A percentile compares a stretch with the other conserved stretches of the same genome.
Evolutionary conservation across 2,113 vertebrate genomes (phyloP).

Genomic region (Aegotheles bennettii): DNA sequence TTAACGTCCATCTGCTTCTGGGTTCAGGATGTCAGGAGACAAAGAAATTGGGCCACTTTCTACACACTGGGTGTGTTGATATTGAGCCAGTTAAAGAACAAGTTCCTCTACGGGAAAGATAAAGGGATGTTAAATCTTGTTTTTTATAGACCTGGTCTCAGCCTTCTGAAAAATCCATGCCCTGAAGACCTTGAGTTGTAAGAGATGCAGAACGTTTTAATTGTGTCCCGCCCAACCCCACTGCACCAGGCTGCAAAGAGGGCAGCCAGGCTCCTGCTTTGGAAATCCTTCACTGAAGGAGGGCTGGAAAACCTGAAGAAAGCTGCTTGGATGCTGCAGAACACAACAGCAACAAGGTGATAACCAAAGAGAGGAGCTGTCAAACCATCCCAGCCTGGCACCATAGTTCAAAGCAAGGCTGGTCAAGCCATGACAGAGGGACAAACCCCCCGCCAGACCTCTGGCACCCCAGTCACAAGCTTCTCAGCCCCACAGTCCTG

Average conservation of each 20-base stretch:
- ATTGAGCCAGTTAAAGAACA: conserved; percentile 13
- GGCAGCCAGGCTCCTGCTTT: neutral
- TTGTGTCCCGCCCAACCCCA: neutral
- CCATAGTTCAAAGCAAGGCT: neutral
- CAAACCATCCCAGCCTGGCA: neutral
- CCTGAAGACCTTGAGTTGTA: neutral
- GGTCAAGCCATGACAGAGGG: neutral
- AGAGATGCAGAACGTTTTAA: conserved; percentile 13
- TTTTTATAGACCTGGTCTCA: conserved; percentile 22
- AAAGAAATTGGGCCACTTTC: conserved; percentile 47
- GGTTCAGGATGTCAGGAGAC: conserved; percentile 64
- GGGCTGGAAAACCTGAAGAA: neutral
- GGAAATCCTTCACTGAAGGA: neutral
- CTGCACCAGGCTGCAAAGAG: neutral
- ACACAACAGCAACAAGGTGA: neutral
- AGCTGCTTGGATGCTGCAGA: neutral
- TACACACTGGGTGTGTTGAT: neutral
- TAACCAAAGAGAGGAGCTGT: neutral
- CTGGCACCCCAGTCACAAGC: neutral
- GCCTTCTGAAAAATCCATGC: neutral
- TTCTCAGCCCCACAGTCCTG: neutral
- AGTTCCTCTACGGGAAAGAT: neutral
- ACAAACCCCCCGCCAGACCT: neutral
- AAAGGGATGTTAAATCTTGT: conserved; percentile 31
- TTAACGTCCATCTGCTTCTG: conserved; percentile 71